Conservation (phyloP, 2,113 vertebrate genomes). For the Phyllostomus hastatus region DNA sequence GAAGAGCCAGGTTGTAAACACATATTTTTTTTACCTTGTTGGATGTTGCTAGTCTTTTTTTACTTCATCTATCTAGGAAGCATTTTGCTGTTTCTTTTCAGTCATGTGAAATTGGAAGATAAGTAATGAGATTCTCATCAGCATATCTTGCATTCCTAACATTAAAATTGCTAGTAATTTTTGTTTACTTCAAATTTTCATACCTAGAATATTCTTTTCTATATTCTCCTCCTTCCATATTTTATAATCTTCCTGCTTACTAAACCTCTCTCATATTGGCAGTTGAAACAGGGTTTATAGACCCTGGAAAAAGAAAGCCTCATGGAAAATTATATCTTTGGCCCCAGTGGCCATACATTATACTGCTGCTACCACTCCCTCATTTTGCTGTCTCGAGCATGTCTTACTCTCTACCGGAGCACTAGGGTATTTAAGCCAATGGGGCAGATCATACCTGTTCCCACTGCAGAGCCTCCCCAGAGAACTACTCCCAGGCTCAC, state of each 20-base stretch:
- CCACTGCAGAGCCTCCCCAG: not conserved
- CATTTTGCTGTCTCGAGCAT: accelerated
- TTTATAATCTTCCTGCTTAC: not conserved
- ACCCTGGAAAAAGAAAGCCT: not conserved
- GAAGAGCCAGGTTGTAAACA: not conserved
- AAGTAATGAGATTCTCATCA: not conserved
- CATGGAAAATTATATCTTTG: not conserved
- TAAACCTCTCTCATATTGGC: not conserved
- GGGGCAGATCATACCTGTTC: not conserved
- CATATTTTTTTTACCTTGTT: not conserved
- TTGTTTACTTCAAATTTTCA: not conserved
- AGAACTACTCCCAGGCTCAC: not conserved
- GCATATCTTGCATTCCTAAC: not conserved
- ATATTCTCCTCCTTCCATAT: not conserved
- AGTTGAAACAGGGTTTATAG: not conserved
- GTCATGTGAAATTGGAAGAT: not conserved
- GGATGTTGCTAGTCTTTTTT: not conserved
- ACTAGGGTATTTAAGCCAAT: not conserved
- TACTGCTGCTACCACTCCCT: not conserved
- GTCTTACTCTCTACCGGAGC: not conserved
- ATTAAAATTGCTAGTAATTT: not conserved
- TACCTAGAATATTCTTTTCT: not conserved
- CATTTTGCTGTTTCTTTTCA: not conserved
- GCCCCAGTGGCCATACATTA: not conserved
- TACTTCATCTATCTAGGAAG: not conserved